Percentiles rank a stretch among this genome's conserved stretches.
Conservation (phyloP, 2,113 vertebrate genomes). For the Alectura lathami region DNA sequence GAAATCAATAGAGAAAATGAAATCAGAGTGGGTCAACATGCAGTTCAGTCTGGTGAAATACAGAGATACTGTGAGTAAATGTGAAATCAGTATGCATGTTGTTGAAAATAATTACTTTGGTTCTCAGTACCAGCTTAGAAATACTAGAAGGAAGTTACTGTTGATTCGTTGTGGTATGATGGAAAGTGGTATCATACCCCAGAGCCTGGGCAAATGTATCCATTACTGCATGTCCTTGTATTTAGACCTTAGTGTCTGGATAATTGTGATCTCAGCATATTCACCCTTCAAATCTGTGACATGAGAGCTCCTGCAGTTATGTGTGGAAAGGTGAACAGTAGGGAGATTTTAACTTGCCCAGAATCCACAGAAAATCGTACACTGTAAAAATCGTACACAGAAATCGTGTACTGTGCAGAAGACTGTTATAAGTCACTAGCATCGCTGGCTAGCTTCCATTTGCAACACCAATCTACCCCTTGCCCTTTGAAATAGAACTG, state of each 20-base stretch:
- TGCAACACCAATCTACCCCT: not conserved
- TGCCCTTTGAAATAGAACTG: not conserved
- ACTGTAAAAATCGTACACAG: too few species aligned
- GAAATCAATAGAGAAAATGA: slow-evolving; percentile 91
- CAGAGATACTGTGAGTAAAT: slow-evolving; percentile 86
- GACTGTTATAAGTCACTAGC: not conserved
- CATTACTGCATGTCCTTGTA: not conserved
- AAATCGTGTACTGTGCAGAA: not conserved
- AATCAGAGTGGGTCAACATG: slow-evolving; percentile 83
- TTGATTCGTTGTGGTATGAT: not conserved
- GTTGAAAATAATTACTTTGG: not conserved
- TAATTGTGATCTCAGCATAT: not conserved
- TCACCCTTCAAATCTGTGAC: not conserved
- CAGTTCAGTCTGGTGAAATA: slow-evolving; percentile 80
- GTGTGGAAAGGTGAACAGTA: not conserved
- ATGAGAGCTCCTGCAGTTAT: not conserved
- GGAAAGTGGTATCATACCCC: not conserved
- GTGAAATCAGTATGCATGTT: not conserved
- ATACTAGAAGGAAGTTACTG: not conserved
- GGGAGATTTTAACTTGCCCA: not conserved
- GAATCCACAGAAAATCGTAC: not conserved
- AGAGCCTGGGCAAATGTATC: not conserved
- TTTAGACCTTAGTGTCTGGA: not conserved
- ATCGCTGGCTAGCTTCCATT: not conserved
- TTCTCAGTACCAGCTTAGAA: not conserved